Conservation (phyloP, 2,888 invertebrate genomes). For the Vannuccia rotundouncinata region DNA sequence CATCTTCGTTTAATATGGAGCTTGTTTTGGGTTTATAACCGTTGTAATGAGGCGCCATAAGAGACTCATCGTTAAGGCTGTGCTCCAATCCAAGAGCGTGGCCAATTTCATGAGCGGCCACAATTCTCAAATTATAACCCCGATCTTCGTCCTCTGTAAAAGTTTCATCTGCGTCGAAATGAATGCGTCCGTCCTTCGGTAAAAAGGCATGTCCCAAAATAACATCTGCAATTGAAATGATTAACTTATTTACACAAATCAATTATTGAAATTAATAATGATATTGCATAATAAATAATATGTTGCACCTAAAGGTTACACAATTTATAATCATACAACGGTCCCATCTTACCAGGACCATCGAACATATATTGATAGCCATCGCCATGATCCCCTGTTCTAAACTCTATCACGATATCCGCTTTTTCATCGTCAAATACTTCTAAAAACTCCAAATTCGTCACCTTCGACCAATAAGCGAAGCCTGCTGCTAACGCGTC, state of each 20-base stretch:
- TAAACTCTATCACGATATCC: slow-evolving; percentile 25
- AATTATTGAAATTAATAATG: too few species aligned
- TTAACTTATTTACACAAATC: background rate
- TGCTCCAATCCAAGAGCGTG: slow-evolving; percentile 35
- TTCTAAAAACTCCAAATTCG: slow-evolving; percentile 20
- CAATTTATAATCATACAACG: too few species aligned
- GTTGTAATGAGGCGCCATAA: slow-evolving; percentile 31
- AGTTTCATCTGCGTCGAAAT: slow-evolving; percentile 35
- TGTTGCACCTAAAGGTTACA: too few species aligned
- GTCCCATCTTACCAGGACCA: slow-evolving; percentile 22
- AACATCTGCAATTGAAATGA: slow-evolving; percentile 32
- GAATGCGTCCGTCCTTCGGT: slow-evolving; percentile 28
- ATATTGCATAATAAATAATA: too few species aligned
- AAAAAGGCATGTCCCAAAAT: slow-evolving; percentile 27
- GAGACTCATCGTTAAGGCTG: background rate
- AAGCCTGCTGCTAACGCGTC: slow-evolving; percentile 26
- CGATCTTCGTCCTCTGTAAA: slow-evolving; percentile 28
- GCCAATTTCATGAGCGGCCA: slow-evolving; percentile 37
- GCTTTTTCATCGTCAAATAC: slow-evolving; percentile 33
- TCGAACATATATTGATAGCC: slow-evolving; percentile 21
- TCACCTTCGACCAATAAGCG: slow-evolving; percentile 30
- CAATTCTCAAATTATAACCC: slow-evolving; percentile 33
- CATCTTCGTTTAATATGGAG: background rate
- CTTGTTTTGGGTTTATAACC: slow-evolving; percentile 15
- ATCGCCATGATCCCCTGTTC: slow-evolving; percentile 27